Evolutionary conservation across 2,888 invertebrate genomes (phyloP).

Genomic region (Macropis europaea): DNA sequence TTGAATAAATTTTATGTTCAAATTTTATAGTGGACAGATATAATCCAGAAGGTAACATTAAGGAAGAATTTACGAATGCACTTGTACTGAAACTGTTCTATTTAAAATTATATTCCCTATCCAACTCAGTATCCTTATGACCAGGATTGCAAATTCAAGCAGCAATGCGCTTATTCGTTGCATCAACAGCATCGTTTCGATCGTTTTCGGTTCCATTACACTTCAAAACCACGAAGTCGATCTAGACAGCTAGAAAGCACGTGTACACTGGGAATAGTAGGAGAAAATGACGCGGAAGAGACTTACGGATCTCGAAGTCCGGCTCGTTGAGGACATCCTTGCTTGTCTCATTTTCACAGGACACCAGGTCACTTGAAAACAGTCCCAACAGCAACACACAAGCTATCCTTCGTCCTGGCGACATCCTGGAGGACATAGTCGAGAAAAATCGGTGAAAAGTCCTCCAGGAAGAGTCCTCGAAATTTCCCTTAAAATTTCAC

Average conservation of each 20-base stretch:
- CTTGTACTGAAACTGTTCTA: no score
- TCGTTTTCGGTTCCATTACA: no score
- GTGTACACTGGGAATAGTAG: not conserved
- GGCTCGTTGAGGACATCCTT: conserved; percentile 68
- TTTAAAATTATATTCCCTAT: no score
- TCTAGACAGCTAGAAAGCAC: not conserved
- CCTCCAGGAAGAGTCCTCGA: not conserved
- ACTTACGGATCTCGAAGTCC: conserved; percentile 76
- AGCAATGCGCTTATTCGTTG: no score
- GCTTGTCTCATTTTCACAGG: conserved; percentile 24
- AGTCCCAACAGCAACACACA: conserved; percentile 59
- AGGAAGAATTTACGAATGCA: no score
- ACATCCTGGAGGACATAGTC: conserved; percentile 35
- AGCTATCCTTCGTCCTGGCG: conserved; percentile 38
- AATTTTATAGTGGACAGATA: no score
- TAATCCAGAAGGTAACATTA: no score
- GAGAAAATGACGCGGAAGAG: not conserved
- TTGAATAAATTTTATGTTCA: no score
- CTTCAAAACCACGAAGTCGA: not conserved
- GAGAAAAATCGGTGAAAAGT: not conserved
- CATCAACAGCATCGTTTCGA: no score
- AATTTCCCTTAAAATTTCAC: no score
- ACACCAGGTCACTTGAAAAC: conserved; percentile 22
- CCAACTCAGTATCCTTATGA: no score
- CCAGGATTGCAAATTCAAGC: no score